These are phyloP conservation scores for Tetranychus piercei DNA, from an alignment of 2,888 invertebrate genomes.

Conservation along the genomic window DNA sequence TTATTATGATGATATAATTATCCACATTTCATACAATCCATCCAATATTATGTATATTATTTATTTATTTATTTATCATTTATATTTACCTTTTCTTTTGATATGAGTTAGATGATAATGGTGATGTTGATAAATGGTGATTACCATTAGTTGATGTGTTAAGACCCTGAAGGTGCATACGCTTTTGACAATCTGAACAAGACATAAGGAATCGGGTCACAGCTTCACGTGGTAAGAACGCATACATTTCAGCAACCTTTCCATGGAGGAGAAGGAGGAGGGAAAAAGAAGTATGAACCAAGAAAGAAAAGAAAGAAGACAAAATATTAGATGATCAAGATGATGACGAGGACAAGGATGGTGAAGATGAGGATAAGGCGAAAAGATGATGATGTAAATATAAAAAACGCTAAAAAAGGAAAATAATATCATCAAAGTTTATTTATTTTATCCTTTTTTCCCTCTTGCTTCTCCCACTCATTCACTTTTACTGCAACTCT, in stretches of 20 bases:
- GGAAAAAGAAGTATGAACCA: not conserved
- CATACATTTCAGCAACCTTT: constrained; percentile 89
- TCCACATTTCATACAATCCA: not conserved
- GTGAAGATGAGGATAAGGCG: not conserved
- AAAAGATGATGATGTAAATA: not conserved
- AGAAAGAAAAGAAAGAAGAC: not conserved
- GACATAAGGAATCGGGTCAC: constrained; percentile 86
- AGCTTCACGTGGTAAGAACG: constrained; percentile 83
- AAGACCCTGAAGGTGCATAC: constrained; percentile 33
- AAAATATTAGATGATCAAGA: not conserved
- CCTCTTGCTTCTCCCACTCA: not conserved
- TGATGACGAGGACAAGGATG: not conserved
- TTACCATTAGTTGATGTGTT: constrained; percentile 31
- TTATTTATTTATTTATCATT: not conserved
- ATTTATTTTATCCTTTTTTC: not conserved
- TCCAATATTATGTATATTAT: not conserved
- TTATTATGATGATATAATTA: too few relatives aligned
- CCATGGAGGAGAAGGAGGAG: not conserved
- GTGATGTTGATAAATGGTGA: not conserved
- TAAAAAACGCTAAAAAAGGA: not conserved
- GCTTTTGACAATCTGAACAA: constrained; percentile 73
- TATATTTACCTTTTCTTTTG: constrained; percentile 4
- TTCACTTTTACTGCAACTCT: too few relatives aligned
- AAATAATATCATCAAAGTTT: not conserved
- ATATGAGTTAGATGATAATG: constrained; percentile 10